Evolutionary conservation across 2,113 vertebrate species (phyloP), one percentile per base, ranked within the genome.

Genomic region (Chloebia gouldiae): DNA sequence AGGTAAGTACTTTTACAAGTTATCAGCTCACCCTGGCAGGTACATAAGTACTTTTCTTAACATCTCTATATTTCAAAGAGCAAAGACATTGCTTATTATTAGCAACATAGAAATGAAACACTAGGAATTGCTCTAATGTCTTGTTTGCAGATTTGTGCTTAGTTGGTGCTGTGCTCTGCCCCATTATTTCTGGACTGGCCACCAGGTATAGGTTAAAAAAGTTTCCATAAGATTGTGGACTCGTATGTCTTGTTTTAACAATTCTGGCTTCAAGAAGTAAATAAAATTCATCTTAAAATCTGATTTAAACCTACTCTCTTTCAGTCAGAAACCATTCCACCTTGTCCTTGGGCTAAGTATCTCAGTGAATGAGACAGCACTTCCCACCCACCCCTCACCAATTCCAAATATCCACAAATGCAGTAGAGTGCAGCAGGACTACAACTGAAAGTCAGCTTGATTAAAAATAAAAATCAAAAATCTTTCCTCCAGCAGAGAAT

Each of bases 331-430:
- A 18, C 33, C 31, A 42, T 44, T 59, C 7, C 22, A 3, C 31
- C 15, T 63, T 31, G 8, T 71, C 5, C 35, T 81, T 63, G 27
- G 39, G 7, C 15, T 30, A 49, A 68, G 6, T 10, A 59, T 33
- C 30, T 40, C 40, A 63, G n/a, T 15, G 9, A 35, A 18, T 61
- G 37, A 64, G 39, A 60, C 8, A 72, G 4, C 11, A 25, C 45
- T 44, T 57, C 6, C n/a, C 5, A 20, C 3, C 0, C 4, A 9
- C 4, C 10, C 15, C 19, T 14, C 21, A 27, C 21, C 30, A 30
- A 82, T 49, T 44, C 30, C 23, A 76, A 23, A 31, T 70, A n/a
- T 66, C 23, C 19, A 59, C 37, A 37, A 71, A 25, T 44, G 22
- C 7, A 33, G 23, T 37, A 68, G 37, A 75, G 10, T 27, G 79